Conservation (phyloP, 2,888 invertebrate species). For the Hofmannophila pseudospretella region DNA sequence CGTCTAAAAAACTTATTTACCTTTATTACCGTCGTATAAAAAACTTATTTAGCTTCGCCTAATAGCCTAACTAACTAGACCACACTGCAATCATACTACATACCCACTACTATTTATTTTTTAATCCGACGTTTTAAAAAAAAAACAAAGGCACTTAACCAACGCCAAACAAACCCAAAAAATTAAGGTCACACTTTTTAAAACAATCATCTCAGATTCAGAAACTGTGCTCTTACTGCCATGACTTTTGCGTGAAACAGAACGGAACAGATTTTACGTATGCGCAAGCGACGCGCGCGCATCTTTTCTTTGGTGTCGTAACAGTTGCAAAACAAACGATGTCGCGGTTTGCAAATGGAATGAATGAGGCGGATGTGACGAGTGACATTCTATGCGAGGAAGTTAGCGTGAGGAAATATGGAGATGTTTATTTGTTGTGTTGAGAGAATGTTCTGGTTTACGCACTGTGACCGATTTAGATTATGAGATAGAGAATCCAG, state of each 20-base stretch:
- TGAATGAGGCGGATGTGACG: slow-evolving; percentile 15
- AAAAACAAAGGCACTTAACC: neutral
- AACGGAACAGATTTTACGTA: slow-evolving; percentile 5
- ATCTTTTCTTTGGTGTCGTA: slow-evolving; percentile 6
- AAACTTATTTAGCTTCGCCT: no score
- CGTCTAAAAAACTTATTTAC: no score
- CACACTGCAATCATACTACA: no score
- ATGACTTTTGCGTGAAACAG: slow-evolving; percentile 6
- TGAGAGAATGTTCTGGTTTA: no score
- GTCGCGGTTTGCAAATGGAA: slow-evolving; percentile 17
- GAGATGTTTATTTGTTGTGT: no score
- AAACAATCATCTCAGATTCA: slow-evolving; percentile 8
- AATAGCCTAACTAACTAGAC: no score
- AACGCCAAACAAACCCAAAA: neutral
- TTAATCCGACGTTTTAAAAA: no score
- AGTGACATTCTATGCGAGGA: slow-evolving; percentile 3
- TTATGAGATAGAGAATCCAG: no score
- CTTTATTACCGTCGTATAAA: no score
- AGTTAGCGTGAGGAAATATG: no score
- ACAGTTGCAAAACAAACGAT: slow-evolving; percentile 10
- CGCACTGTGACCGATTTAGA: no score
- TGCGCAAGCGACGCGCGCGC: slow-evolving; percentile 1
- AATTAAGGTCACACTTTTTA: slow-evolving; percentile 13
- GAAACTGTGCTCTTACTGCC: slow-evolving; percentile 11
- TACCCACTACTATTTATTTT: no score